phyloP scores from a whole-genome alignment of 2,888 invertebrate species.

The Drosophila mulleri region DNA sequence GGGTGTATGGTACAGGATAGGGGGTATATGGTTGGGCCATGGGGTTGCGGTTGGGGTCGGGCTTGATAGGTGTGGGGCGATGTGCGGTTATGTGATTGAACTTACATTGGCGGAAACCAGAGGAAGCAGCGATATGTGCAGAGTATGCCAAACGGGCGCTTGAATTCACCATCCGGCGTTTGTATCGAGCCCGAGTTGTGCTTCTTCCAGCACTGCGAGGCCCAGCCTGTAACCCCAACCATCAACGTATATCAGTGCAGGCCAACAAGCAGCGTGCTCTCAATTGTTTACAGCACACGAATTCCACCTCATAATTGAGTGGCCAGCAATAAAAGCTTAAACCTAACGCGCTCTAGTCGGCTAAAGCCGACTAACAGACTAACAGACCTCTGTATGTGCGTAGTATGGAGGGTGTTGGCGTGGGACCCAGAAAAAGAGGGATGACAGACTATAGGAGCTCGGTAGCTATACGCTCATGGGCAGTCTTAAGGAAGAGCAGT shows the following conservation, averaged over 20 bases:
- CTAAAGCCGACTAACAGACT: background rate
- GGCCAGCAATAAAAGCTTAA: background rate
- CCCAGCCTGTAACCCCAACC: constrained; percentile 74
- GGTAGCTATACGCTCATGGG: background rate
- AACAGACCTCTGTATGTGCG: background rate
- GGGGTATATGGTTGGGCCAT: background rate
- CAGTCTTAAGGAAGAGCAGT: background rate
- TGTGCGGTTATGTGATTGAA: constrained; percentile 47
- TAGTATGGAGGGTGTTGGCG: no score
- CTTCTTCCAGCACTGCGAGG: constrained; percentile 84
- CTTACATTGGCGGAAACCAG: constrained; percentile 85
- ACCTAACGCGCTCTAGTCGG: background rate
- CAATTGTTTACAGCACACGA: constrained; percentile 8
- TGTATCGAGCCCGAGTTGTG: constrained; percentile 84
- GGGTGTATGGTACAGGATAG: background rate
- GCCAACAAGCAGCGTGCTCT: background rate
- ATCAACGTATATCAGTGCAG: constrained; percentile 5
- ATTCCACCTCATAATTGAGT: constrained; percentile 6
- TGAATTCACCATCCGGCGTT: constrained; percentile 84
- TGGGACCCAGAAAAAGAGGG: no score
- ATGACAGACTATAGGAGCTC: background rate
- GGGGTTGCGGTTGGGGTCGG: constrained; percentile 9
- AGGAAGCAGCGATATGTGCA: constrained; percentile 84
- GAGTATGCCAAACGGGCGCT: constrained; percentile 83
- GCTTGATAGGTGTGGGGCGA: constrained; percentile 2